These are phyloP conservation scores for Leptogaster cylindrica DNA, from an alignment of 2,888 invertebrate species.

Conservation along the genomic window DNA sequence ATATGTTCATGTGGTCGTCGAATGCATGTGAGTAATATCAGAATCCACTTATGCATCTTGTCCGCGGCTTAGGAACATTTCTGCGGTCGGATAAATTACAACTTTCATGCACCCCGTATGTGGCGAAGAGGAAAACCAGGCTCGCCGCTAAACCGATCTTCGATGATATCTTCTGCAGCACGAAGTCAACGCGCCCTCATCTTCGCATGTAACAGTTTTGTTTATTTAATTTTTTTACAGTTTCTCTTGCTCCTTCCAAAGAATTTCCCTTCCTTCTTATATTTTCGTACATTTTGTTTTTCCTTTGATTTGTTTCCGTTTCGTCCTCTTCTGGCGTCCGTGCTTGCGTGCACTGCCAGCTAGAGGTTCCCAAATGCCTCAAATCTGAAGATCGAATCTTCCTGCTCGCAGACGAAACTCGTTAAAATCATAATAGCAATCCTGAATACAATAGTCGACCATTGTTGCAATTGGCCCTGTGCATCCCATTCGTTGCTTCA, in stretches of 20 bases:
- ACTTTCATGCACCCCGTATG: slow-evolving; percentile 22
- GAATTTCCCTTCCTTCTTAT: too few relatives aligned
- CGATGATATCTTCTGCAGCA: slow-evolving; percentile 20
- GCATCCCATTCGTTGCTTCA: slow-evolving; percentile 5
- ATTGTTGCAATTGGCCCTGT: slow-evolving; percentile 18
- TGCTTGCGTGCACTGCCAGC: slow-evolving; percentile 24
- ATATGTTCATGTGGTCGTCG: slow-evolving; percentile 20
- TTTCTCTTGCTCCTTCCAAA: slow-evolving; percentile 26
- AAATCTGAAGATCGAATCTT: slow-evolving; percentile 27
- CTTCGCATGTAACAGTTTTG: slow-evolving; percentile 24
- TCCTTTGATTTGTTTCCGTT: slow-evolving; percentile 36
- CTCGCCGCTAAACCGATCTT: slow-evolving; percentile 11
- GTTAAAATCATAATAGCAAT: slow-evolving; percentile 36
- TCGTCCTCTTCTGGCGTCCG: slow-evolving; percentile 13
- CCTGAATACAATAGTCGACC: slow-evolving; percentile 26
- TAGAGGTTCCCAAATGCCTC: slow-evolving; percentile 25
- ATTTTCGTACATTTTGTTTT: too few relatives aligned
- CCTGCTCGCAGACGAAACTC: slow-evolving; percentile 30
- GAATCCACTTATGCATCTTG: slow-evolving; percentile 37
- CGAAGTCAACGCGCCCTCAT: slow-evolving; percentile 27
- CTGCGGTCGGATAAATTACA: slow-evolving; percentile 39
- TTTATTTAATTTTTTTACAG: slow-evolving; percentile 35
- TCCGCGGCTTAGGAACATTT: slow-evolving; percentile 39
- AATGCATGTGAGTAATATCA: slow-evolving; percentile 36
- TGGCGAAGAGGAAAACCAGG: slow-evolving; percentile 1